Evolutionary conservation across 2,797 vertebrate genomes (phyloP).

Genomic region (Clarias laeviceps): DNA sequence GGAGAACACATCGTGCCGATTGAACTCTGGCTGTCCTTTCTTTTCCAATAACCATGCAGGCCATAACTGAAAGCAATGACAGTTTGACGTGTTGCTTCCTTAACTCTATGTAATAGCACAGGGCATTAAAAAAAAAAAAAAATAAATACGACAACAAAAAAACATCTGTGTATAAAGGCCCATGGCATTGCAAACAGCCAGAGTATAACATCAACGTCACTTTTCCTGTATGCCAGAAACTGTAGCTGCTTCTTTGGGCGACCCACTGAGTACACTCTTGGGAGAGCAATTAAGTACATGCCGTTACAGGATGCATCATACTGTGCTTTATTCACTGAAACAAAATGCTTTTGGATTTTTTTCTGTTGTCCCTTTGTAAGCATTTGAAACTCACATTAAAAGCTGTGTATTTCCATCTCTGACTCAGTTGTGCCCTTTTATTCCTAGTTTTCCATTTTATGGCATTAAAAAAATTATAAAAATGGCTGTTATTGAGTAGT

Average conservation of each 20-base stretch:
- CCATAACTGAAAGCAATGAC: slow-evolving; percentile 6
- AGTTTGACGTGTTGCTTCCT: slow-evolving; percentile 9
- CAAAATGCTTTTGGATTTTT: slow-evolving; percentile 61
- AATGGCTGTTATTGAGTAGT: slow-evolving; percentile 7
- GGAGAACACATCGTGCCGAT: neutral
- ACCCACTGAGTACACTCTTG: slow-evolving; percentile 66
- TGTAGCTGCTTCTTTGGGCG: slow-evolving; percentile 31
- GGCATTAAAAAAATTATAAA: slow-evolving; percentile 48
- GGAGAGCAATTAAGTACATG: slow-evolving; percentile 69
- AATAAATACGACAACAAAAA: slow-evolving; percentile 1
- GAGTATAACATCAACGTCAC: slow-evolving; percentile 4
- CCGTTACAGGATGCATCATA: slow-evolving; percentile 58
- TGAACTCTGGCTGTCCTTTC: neutral
- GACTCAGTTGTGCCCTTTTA: slow-evolving; percentile 42
- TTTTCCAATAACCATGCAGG: neutral
- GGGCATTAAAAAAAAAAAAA: slow-evolving; percentile 14
- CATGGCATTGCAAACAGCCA: slow-evolving; percentile 1
- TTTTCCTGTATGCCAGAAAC: slow-evolving; percentile 27
- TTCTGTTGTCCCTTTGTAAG: slow-evolving; percentile 17
- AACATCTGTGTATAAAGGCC: slow-evolving; percentile 22
- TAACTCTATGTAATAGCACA: slow-evolving; percentile 23
- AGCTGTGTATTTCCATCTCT: slow-evolving; percentile 16
- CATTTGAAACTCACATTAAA: slow-evolving; percentile 54
- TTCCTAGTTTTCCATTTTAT: slow-evolving; percentile 39
- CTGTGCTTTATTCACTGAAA: slow-evolving; percentile 60